Evolutionary conservation across 2,113 vertebrate species (phyloP), one percentile per base, ranked within the genome.

Genomic region (Talpa occidentalis): DNA sequence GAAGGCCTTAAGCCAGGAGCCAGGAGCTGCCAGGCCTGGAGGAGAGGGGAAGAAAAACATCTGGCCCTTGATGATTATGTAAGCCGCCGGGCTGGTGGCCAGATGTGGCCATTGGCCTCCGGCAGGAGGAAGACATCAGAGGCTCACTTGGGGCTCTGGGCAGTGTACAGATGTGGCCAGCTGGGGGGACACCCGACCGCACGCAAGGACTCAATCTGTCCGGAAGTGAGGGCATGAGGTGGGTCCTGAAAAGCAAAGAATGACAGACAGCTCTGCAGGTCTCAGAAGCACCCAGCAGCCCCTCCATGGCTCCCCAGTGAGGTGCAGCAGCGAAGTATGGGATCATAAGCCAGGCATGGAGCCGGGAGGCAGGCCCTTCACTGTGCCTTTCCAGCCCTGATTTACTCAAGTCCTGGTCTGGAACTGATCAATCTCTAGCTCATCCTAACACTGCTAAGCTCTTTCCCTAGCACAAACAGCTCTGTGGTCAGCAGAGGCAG

Each of bases 11-110:
- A 62, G 42, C 32, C 37, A 5, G 70, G 22, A 37, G 66, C 76
- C 10, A n/a, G 28, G 30, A 42, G 30, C 66, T 19, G 28, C 79
- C 37, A 24, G 56, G 56, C 7, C 67, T 0, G 7, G 35, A 16
- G 44, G 60, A 56, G 21, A 32, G 49, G 30, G 42, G 42, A 42
- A 62, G 21, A 59, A 9, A 22, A 67, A 81, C 91, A 93, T 88
- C 89, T 97, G 97, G 95, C 40, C 73, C 74, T 74, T 3, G 73
- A 91, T 86, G 89, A 32, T 62, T n/a, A 32, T 42, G 44, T 79
- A 64, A 87, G 35, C 40, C 2, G 0, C 56, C 47, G 44, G 88
- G 93, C 88, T 14, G 60, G 77, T 14, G 69, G 72, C 95, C 96
- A 94, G 72, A 40, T 76, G 66, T 77, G 82, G 76, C 80, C 26